Conservation (phyloP, 2,113 vertebrate species). For the Alligator mississippiensis region DNA sequence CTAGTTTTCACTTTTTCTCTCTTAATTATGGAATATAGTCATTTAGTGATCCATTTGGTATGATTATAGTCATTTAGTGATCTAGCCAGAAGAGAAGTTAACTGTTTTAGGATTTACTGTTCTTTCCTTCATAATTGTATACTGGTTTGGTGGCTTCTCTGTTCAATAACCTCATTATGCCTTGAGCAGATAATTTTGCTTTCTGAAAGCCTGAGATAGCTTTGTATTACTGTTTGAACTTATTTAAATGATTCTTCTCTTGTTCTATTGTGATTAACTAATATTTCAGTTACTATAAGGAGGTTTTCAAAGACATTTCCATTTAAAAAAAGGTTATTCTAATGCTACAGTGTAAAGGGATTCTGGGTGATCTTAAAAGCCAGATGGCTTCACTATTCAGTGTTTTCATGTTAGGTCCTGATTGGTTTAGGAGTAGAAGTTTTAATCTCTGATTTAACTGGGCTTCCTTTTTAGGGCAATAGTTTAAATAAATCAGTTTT, state of each 20-base stretch:
- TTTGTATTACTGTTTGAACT: too few species aligned
- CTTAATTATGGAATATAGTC: constrained; percentile 11
- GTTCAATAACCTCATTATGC: neutral
- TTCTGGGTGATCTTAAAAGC: too few species aligned
- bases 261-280: too few species aligned
- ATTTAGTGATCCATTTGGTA: neutral
- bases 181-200: neutral
- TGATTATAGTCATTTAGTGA: constrained; percentile 5
- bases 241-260: too few species aligned
- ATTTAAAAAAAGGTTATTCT: too few species aligned
- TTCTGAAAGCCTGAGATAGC: too few species aligned
- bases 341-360: too few species aligned
- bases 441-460: neutral
- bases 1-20: neutral
- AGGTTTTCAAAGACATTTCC: neutral
- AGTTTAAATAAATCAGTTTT: too few species aligned
- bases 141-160: neutral
- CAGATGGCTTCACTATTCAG: neutral
- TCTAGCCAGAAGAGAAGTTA: neutral
- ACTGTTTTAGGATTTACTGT: neutral
- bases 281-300: neutral
- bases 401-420: neutral
- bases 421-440: neutral
- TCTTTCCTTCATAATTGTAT: neutral
- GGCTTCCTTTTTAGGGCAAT: too few species aligned